phyloP scores from a whole-genome alignment of 2,888 invertebrate genomes.

The Proisotoma minuta region DNA sequence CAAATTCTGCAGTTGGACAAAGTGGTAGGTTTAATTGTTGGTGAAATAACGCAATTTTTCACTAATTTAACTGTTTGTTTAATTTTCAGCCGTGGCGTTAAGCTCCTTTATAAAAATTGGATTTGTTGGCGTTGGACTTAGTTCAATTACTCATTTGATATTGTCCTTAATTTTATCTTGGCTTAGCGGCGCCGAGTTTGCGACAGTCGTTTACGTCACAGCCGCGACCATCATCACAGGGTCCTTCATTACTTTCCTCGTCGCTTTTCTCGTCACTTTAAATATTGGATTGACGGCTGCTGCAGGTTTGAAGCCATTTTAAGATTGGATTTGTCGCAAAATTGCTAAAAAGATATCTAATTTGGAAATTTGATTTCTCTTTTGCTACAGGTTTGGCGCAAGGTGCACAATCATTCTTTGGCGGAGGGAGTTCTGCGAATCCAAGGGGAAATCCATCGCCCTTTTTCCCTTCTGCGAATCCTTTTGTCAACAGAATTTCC shows the following conservation, averaged over 20 bases:
- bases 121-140: neutral
- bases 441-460: no score
- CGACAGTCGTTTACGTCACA: slow-evolving; percentile 24
- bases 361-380: no score
- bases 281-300: slow-evolving; percentile 16
- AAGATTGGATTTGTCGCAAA: no score
- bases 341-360: no score
- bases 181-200: slow-evolving; percentile 15
- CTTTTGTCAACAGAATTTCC: no score
- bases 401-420: no score
- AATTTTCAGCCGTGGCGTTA: neutral
- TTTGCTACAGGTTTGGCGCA: no score
- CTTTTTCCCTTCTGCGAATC: no score
- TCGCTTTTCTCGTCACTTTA: slow-evolving; percentile 13
- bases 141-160: slow-evolving; percentile 8
- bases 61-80: neutral
- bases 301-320: neutral
- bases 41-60: neutral
- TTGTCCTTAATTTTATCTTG: slow-evolving; percentile 10
- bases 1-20: no score
- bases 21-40: no score
- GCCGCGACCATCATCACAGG: slow-evolving; percentile 18
- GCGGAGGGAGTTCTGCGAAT: no score
- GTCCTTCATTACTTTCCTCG: slow-evolving; percentile 17
- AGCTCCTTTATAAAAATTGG: slow-evolving; percentile 16